These are phyloP conservation scores for Montifringilla adamsi DNA, from an alignment of 2,113 vertebrate species.

Conservation along the genomic window DNA sequence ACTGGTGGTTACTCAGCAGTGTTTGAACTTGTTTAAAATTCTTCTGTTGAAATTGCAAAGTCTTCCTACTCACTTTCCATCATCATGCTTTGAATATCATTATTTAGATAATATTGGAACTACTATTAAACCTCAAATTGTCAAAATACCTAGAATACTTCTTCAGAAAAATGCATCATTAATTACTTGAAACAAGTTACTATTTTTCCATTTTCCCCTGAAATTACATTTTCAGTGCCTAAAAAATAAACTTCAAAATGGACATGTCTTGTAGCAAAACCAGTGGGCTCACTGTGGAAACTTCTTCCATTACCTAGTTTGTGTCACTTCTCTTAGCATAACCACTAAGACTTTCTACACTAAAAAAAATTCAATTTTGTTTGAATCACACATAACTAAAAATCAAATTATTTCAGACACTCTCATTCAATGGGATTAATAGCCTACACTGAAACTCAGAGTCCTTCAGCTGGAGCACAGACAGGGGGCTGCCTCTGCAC, in stretches of 20 bases:
- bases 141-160: not conserved
- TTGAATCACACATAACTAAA: not conserved
- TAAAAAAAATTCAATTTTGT: not conserved
- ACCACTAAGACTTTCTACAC: not conserved
- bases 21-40: constrained; percentile 16
- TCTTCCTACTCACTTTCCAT: constrained; percentile 26
- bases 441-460: not conserved
- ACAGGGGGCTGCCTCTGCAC: not conserved
- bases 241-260: not conserved
- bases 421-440: not conserved
- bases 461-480: not conserved
- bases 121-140: not conserved
- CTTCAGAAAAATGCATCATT: not conserved
- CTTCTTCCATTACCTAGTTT: not conserved
- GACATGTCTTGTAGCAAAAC: not conserved
- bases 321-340: not conserved
- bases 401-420: not conserved
- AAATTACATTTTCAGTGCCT: not conserved
- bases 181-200: not conserved
- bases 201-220: not conserved
- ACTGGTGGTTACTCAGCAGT: not conserved
- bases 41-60: not conserved
- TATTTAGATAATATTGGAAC: not conserved
- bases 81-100: not conserved
- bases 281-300: not conserved